phyloP scores from a whole-genome alignment of 2,888 invertebrate species.

The Melinaea marsaeus region DNA sequence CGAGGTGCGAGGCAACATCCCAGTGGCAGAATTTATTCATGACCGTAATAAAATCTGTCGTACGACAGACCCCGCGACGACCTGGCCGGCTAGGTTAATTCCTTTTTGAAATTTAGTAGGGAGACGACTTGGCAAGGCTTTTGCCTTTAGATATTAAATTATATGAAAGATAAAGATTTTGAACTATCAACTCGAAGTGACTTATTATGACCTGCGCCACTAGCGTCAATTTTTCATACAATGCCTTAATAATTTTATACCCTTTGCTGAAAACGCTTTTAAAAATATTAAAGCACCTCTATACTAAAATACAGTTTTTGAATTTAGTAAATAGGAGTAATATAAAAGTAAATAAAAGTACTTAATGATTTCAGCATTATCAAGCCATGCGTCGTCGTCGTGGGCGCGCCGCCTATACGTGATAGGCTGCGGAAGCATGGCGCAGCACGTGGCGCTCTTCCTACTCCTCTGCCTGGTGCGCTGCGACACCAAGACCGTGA shows the following conservation, averaged over 20 bases:
- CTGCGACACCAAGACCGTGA: conserved; percentile 69
- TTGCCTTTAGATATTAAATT: conserved; percentile 30
- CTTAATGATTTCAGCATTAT: too few species aligned
- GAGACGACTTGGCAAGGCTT: conserved; percentile 37
- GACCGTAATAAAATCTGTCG: conserved; percentile 71
- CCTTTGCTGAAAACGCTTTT: too few species aligned
- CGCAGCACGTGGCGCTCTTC: conserved; percentile 59
- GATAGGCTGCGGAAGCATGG: conserved; percentile 45
- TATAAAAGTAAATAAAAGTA: too few species aligned
- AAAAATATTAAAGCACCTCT: too few species aligned
- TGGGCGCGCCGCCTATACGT: conserved; percentile 35
- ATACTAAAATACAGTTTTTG: too few species aligned
- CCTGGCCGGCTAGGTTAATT: conserved; percentile 51
- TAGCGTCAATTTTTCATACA: background rate
- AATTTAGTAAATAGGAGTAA: too few species aligned
- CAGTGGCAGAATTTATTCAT: conserved; percentile 69
- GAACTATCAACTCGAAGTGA: conserved; percentile 20
- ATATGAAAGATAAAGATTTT: conserved; percentile 31
- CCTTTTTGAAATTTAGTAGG: conserved; percentile 57
- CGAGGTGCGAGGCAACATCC: conserved; percentile 52
- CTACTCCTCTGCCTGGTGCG: conserved; percentile 66
- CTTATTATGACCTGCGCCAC: conserved; percentile 13
- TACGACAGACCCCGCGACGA: conserved; percentile 48
- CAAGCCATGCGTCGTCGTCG: conserved; percentile 41
- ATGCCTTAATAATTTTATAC: too few species aligned